Conservation (phyloP, 2,888 invertebrate genomes). For the Amphipoea oculea region DNA sequence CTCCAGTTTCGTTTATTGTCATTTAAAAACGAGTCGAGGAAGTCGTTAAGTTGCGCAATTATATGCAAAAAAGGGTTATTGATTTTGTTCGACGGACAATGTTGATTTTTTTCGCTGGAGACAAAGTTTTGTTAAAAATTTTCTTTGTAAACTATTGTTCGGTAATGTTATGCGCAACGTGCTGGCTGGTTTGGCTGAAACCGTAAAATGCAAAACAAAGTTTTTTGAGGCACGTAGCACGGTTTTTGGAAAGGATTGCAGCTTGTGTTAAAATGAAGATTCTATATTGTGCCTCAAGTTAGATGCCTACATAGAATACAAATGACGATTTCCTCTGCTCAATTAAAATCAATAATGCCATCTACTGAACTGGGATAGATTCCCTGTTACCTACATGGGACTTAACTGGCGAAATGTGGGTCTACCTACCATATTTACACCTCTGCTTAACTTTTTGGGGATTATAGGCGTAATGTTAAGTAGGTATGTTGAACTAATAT, state of each 20-base stretch:
- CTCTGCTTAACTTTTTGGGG: fast-evolving
- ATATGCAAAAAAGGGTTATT: constrained; percentile 88
- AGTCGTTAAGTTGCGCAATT: constrained; percentile 84
- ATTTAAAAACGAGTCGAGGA: constrained; percentile 77
- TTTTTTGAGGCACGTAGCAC: constrained; percentile 52
- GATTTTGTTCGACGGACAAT: constrained; percentile 72
- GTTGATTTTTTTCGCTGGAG: constrained; percentile 66
- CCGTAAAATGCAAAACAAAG: constrained; percentile 72
- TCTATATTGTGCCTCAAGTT: neutral
- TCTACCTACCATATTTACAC: neutral
- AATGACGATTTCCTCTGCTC: neutral
- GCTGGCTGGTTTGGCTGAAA: constrained; percentile 63
- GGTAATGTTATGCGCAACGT: constrained; percentile 69
- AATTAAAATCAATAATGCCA: neutral
- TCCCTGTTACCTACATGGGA: neutral
- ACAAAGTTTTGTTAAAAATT: constrained; percentile 69
- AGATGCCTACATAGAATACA: neutral
- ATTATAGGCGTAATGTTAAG: neutral
- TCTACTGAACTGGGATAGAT: neutral
- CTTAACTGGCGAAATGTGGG: neutral
- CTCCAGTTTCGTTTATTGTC: constrained; percentile 83
- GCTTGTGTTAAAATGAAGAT: neutral
- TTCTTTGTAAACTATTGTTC: constrained; percentile 75
- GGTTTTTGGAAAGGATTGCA: constrained; percentile 30
- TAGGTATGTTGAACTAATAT: neutral